Percentiles rank a stretch among this genome's conserved stretches.
These are phyloP conservation scores for Chlorospingus flavigularis DNA, from an alignment of 2,797 vertebrate species.

Conservation along the genomic window DNA sequence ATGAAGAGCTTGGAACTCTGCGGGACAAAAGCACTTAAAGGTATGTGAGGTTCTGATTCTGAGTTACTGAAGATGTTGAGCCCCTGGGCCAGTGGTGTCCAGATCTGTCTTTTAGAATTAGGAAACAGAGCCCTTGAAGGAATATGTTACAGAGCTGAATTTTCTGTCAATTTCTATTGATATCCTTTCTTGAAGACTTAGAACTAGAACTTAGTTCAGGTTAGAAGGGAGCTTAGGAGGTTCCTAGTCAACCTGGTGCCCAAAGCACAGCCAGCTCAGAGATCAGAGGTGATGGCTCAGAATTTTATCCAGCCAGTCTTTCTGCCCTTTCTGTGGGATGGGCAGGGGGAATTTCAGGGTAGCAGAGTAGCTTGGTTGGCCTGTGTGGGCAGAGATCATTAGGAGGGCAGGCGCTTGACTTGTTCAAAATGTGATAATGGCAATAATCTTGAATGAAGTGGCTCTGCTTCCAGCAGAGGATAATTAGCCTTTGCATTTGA, in stretches of 20 bases:
- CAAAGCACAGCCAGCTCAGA: not conserved
- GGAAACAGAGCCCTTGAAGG: not conserved
- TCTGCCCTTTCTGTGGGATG: not conserved
- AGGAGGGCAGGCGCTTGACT: not conserved
- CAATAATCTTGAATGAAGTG: not conserved
- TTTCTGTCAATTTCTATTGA: not conserved
- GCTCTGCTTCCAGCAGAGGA: not conserved
- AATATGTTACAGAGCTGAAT: not conserved
- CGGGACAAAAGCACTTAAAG: not conserved
- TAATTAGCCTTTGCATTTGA: constrained; percentile 15
- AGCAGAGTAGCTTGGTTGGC: not conserved
- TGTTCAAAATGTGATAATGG: not conserved
- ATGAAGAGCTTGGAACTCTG: not conserved
- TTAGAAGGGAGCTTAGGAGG: not conserved
- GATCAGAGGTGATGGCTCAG: not conserved
- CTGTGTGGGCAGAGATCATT: not conserved
- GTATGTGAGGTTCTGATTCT: not conserved
- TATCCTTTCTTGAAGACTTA: not conserved
- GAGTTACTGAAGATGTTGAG: not conserved
- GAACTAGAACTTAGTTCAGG: not conserved
- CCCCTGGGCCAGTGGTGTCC: not conserved
- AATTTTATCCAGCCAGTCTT: not conserved
- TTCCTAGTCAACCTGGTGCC: not conserved
- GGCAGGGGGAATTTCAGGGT: not conserved
- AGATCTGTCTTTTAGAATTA: not conserved